Percentiles rank a stretch among this genome's conserved stretches.
phyloP scores from a whole-genome alignment of 2,888 invertebrate genomes.

The Cerastis rubricosa region DNA sequence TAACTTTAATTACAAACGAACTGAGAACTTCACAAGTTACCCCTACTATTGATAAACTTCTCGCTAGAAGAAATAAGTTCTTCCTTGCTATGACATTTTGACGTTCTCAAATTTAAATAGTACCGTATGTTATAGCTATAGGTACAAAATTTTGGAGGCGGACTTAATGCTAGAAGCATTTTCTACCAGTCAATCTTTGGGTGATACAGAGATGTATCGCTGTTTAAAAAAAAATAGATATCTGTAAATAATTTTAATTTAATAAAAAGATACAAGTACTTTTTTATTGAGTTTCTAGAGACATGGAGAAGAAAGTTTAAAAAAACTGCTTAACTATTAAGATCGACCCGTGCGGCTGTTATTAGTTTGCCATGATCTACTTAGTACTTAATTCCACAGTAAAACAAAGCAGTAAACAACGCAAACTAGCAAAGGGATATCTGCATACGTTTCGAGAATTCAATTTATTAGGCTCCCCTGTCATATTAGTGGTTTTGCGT shows the following conservation, averaged over 20 bases:
- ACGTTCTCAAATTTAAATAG: neutral
- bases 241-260: too few relatives aligned
- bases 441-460: constrained; percentile 58
- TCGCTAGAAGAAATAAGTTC: neutral
- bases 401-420: constrained; percentile 43
- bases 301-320: too few relatives aligned
- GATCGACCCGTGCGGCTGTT: neutral
- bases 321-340: neutral
- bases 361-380: neutral
- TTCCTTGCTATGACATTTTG: neutral
- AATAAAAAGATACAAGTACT: too few relatives aligned
- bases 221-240: too few relatives aligned
- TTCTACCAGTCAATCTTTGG: too few relatives aligned
- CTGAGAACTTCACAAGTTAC: constrained; percentile 10
- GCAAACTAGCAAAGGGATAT: constrained; percentile 52
- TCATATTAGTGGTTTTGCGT: constrained; percentile 65
- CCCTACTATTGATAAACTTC: constrained; percentile 28
- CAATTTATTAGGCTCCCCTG: constrained; percentile 61
- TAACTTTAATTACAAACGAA: constrained; percentile 47
- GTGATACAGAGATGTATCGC: too few relatives aligned
- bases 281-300: neutral
- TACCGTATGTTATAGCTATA: too few relatives aligned
- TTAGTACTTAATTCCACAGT: constrained; percentile 9
- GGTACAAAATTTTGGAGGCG: too few relatives aligned
- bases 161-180: neutral